Percentiles rank a stretch among this genome's conserved stretches.
phyloP scores from a whole-genome alignment of 1,140 invertebrate species.

The Caenorhabditis brenneri region DNA sequence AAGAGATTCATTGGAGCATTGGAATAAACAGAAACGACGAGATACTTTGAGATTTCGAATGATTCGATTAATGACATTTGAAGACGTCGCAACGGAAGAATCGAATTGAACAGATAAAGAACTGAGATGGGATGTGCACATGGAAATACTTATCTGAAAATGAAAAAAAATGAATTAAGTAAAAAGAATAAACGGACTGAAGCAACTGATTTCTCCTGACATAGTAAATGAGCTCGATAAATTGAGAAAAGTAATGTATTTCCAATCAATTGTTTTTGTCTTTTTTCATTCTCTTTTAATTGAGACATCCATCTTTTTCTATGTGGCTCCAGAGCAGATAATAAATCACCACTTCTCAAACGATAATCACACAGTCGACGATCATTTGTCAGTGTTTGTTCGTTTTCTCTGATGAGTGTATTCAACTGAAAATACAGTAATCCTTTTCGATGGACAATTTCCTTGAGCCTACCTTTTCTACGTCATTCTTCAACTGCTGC shows the following conservation, averaged over 20 bases:
- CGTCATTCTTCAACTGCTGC: background rate
- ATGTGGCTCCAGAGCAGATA: background rate
- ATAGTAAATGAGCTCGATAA: constrained; percentile 20
- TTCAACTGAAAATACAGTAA: background rate
- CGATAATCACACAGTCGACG: constrained; percentile 13
- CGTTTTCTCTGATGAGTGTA: background rate
- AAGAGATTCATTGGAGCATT: background rate
- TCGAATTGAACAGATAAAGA: background rate
- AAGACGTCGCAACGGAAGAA: background rate
- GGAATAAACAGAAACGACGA: background rate
- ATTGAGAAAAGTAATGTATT: constrained; percentile 1
- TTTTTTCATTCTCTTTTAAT: constrained; percentile 13
- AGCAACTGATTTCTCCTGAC: background rate
- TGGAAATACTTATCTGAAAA: background rate
- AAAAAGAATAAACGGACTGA: background rate
- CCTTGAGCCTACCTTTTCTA: background rate
- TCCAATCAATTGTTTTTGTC: background rate
- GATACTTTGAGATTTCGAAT: background rate
- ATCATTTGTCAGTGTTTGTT: background rate
- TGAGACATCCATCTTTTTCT: background rate
- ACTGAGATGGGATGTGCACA: background rate
- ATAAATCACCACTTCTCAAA: background rate
- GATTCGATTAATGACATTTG: background rate
- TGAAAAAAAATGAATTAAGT: background rate
- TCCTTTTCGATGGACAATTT: background rate